A percentile compares a stretch with the other conserved stretches of the same genome.
These are phyloP conservation scores for Meandrina meandrites DNA, from an alignment of 92 coral and sea anemone species.

Conservation along the genomic window DNA sequence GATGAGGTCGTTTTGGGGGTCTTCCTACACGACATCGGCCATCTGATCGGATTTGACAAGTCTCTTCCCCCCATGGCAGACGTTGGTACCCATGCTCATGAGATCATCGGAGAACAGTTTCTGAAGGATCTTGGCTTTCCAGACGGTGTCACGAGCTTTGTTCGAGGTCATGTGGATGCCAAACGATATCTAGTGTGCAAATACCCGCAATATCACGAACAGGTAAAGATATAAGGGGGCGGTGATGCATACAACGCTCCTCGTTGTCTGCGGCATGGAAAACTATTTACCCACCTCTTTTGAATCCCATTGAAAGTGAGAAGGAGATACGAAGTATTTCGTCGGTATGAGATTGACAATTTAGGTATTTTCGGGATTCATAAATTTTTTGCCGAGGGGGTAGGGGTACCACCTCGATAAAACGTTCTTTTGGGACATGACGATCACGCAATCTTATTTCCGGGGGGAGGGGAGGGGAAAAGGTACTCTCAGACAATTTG, in stretches of 20 bases:
- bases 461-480: no score
- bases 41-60: conserved; percentile 77
- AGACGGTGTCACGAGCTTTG: conserved; percentile 75
- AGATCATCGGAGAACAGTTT: conserved; percentile 79
- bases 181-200: conserved; percentile 90
- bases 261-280: no score
- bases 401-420: no score
- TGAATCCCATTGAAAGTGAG: no score
- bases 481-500: no score
- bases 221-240: conserved; percentile 45
- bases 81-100: conserved; percentile 80
- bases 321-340: neutral
- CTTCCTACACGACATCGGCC: conserved; percentile 94
- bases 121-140: conserved; percentile 88
- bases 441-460: neutral
- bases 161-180: conserved; percentile 95
- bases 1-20: conserved; percentile 83
- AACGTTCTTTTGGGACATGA: neutral
- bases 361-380: neutral
- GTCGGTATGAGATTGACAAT: neutral
- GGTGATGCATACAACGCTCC: neutral
- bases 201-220: conserved; percentile 69
- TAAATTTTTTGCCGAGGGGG: neutral
- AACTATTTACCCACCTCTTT: no score
- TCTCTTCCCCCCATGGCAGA: conserved; percentile 77